Base-by-base conservation (phyloP, 2,113 vertebrate genomes). In the Strix uralensis region DNA sequence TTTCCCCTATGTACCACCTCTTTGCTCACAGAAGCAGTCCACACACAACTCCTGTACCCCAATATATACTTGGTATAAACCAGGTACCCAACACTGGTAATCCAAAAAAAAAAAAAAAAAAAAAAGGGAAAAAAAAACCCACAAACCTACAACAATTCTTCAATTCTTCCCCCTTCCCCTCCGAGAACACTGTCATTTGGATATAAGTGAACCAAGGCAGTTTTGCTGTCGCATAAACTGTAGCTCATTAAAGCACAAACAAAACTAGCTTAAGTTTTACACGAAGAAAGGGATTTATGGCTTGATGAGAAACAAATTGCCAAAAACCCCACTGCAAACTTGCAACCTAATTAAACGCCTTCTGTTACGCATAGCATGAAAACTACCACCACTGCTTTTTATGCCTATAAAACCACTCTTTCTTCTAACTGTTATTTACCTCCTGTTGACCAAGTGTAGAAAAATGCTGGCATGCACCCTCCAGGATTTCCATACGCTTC, bases 271-370 rank as follows among this genome's bases (percentile, higher is more conserved):
- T 81, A 10, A 65, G 30, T 89, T 96, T 95, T 80, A 94, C 58
- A 90, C 19, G 38, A 87, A 95, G 70, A 88, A 95, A 92, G 72
- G 86, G 65, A 96, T 94, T 97, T 96, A 95, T 84, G 59, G 71
- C 81, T 94, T 73, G 75, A 95, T 90, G 82, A 88, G 89, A 88
- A 87, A 95, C 86, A 95, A 95, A 96, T 81, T 95, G 86, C 80
- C 47, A 72, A 90, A 93, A 96, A 88, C 7, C 71, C 84, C 85
- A 74, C 74, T 94, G 93, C 91, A 95, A 88, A 95, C 92, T 86
- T 87, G 69, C 66, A 94, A 85, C 67, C 84, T 95, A 97, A 97
- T 97, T 96, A 97, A 97, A 95, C 23, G 52, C 90, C 92, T 94
- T 97, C 95, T 97, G 95, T 93, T 95, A 90, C 71, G 67, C 85